Conservation (phyloP, 37 sponge, comb jelly and placozoan species). For the Oopsacas minuta region DNA sequence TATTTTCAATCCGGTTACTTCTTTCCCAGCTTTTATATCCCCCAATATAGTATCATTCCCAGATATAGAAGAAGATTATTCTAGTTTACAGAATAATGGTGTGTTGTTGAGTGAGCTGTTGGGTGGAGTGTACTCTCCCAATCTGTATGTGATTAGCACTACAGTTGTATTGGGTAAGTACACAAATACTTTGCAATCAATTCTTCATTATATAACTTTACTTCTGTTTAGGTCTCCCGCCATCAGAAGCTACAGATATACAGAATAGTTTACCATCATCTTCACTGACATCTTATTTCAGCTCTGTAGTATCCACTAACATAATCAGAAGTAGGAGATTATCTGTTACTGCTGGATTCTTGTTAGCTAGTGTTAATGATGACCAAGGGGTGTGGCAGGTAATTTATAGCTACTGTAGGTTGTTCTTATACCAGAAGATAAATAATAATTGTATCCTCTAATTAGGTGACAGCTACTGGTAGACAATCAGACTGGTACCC, state of each 20-base stretch:
- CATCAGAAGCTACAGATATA: neutral
- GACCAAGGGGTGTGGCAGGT: neutral
- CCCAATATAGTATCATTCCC: neutral
- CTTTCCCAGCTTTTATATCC: neutral
- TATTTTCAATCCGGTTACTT: neutral
- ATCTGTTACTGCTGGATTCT: neutral
- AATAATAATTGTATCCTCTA: neutral
- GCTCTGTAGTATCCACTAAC: neutral
- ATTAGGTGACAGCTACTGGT: neutral
- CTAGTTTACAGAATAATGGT: neutral
- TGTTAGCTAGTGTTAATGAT: neutral
- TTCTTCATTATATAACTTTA: neutral
- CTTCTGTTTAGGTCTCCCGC: neutral
- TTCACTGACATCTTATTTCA: neutral
- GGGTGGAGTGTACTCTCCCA: neutral
- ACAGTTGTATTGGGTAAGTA: neutral
- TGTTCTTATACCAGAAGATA: neutral
- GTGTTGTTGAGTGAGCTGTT: neutral
- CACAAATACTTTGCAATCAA: neutral
- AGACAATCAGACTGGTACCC: constrained; percentile 1
- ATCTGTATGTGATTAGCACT: neutral
- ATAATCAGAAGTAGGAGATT: neutral
- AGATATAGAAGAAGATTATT: neutral
- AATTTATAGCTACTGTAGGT: neutral
- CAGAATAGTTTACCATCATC: neutral